Base-by-base conservation (phyloP, 92 coral and sea anemone species). In the Zoanthus sansibaricus region DNA sequence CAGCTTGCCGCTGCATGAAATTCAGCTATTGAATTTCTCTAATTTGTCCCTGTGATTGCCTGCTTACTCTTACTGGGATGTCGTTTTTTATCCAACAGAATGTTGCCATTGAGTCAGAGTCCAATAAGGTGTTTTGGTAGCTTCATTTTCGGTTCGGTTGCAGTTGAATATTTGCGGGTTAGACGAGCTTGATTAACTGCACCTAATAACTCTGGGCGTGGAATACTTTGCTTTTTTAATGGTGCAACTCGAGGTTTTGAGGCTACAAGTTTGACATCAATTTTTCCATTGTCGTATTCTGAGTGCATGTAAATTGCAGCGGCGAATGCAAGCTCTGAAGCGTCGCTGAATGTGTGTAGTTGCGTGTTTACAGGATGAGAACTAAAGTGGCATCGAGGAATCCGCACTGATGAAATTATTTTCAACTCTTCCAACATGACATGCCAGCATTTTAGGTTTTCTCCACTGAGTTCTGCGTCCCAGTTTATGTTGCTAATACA, bases 221-320 rank as follows among this genome's bases (percentile, higher is more conserved):
- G 42, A 1, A 33, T 33, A 3, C 2, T 33, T 33, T 33, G 42
- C 42, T 3, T 33, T 33, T 33, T 94, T 64, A 71, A 64, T 31
- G 94, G 94, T 6, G 94, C 83, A 18, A 94, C 94, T 83, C 88
- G 86, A 52, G 95, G 56, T 83, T 94, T 94, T 94, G 31, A 94
- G 88, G 14, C 94, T 82, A 20, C 86, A 88, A 21, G 90, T 73
- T 66, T 54, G 8, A 88, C 88, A 55, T 69, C 89, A 10, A 86
- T 79, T 77, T 79, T 74, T 52, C 93, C 94, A 66, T 92, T 89
- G 48, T 86, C 87, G 88, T 94, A 90, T 48, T 64, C 52, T 6
- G 88, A 82, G 18, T 88, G 76, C 78, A 88, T 16, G 70, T 90
- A 92, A 9, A 92, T 90, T 13, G 78, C 94, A 0, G 93, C 88